Percentiles rank a stretch among this genome's conserved stretches.
phyloP scores from a whole-genome alignment of 2,113 vertebrate species.

The Nematolebias whitei region DNA sequence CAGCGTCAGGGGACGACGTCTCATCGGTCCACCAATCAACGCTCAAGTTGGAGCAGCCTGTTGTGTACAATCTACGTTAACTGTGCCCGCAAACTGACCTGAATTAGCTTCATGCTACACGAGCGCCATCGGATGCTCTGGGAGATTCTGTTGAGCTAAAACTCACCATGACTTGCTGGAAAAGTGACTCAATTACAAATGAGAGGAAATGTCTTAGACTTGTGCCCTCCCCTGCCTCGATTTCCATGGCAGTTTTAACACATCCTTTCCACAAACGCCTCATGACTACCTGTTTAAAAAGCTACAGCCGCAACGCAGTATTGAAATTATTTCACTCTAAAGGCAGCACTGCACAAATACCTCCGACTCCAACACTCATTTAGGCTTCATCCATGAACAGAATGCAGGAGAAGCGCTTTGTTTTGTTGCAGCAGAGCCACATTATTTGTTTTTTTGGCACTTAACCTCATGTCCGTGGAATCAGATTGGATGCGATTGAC shows the following conservation, averaged over 20 bases:
- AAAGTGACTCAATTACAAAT: slow-evolving; percentile 9
- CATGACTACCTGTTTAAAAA: slow-evolving; percentile 66
- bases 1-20: slow-evolving; percentile 27
- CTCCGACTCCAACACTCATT: slow-evolving; percentile 53
- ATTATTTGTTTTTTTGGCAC: slow-evolving; percentile 73
- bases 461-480: slow-evolving; percentile 70
- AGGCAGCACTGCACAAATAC: slow-evolving; percentile 67
- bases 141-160: neutral
- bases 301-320: slow-evolving; percentile 75
- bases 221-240: slow-evolving; percentile 11
- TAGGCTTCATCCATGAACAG: slow-evolving; percentile 16
- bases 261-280: slow-evolving; percentile 50
- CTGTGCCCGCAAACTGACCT: slow-evolving; percentile 19
- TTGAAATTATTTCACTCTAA: slow-evolving; percentile 62
- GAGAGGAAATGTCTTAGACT: slow-evolving; percentile 7
- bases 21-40: slow-evolving; percentile 20
- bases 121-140: slow-evolving; percentile 26
- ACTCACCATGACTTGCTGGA: neutral
- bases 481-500: slow-evolving; percentile 42
- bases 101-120: slow-evolving; percentile 36
- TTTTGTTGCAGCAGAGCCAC: slow-evolving; percentile 57
- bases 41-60: slow-evolving; percentile 20
- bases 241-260: slow-evolving; percentile 58
- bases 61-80: slow-evolving; percentile 44
- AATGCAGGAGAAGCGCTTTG: slow-evolving; percentile 34